Evolutionary conservation across 1,140 invertebrate species (phyloP).

Genomic region (Pseudoatta argentina): DNA sequence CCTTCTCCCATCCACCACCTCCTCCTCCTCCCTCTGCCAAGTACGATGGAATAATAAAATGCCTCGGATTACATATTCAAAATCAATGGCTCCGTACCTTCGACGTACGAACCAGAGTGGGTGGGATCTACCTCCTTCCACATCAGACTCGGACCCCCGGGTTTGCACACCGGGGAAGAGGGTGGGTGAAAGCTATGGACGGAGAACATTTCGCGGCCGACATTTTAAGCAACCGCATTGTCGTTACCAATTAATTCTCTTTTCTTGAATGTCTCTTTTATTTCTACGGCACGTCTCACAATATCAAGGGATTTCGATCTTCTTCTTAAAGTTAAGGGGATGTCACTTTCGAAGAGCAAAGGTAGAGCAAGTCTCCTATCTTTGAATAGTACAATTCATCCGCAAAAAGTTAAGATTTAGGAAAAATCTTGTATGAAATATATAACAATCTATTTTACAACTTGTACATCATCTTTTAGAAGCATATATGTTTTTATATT

Average conservation of each 20-base stretch:
- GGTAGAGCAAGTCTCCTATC: not conserved
- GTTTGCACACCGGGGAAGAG: slow-evolving; percentile 10
- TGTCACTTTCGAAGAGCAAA: slow-evolving; percentile 4
- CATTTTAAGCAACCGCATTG: slow-evolving; percentile 77
- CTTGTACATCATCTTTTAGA: not conserved
- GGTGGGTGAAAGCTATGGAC: slow-evolving; percentile 43
- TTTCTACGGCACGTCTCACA: slow-evolving; percentile 5
- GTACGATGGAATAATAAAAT: slow-evolving; percentile 84
- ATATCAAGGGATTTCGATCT: slow-evolving; percentile 7
- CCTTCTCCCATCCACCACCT: slow-evolving; percentile 38
- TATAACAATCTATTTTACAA: not conserved
- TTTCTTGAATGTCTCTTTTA: slow-evolving; percentile 43
- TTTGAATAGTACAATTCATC: not conserved
- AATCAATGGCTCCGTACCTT: slow-evolving; percentile 84
- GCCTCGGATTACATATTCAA: slow-evolving; percentile 85
- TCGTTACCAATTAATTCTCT: slow-evolving; percentile 67
- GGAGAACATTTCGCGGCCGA: slow-evolving; percentile 72
- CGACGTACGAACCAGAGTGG: slow-evolving; percentile 75
- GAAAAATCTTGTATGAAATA: not conserved
- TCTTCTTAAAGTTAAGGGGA: slow-evolving; percentile 29
- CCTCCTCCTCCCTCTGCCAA: slow-evolving; percentile 52
- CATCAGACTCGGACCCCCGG: slow-evolving; percentile 19
- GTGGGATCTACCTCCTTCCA: slow-evolving; percentile 75
- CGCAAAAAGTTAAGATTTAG: not conserved
- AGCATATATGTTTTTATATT: not conserved